A percentile compares a stretch with the other conserved stretches of the same genome.
Conservation (phyloP, 2,888 invertebrate species). For the Bombylius major region DNA sequence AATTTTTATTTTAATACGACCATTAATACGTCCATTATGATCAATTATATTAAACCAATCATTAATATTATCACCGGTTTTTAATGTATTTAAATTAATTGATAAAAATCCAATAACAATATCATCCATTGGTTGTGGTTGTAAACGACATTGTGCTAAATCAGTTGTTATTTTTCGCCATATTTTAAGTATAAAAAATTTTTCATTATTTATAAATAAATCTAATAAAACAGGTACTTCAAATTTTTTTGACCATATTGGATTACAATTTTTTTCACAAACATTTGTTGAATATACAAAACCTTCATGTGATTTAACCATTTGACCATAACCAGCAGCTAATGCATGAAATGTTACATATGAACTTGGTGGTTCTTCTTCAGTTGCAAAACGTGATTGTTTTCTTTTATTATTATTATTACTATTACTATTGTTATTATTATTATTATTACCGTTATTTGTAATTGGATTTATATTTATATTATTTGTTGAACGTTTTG, state of each 20-base stretch:
- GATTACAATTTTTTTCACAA: conserved; percentile 39
- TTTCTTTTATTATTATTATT: conserved; percentile 19
- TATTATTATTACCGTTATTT: too few species aligned
- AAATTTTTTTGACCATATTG: conserved; percentile 43
- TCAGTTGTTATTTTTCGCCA: conserved; percentile 44
- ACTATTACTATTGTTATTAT: not conserved
- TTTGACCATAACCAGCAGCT: conserved; percentile 20
- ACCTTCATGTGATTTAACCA: conserved; percentile 32
- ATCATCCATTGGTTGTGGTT: conserved; percentile 43
- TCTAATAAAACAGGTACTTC: conserved; percentile 39
- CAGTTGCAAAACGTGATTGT: conserved; percentile 22
- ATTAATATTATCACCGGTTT: conserved; percentile 40
- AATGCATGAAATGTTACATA: conserved; percentile 47
- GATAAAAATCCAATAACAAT: conserved; percentile 47
- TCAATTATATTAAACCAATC: conserved; percentile 56
- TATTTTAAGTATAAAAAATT: conserved; percentile 46
- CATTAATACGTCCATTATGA: conserved; percentile 43
- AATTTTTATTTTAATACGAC: conserved; percentile 47
- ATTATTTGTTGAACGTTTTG: conserved; percentile 17
- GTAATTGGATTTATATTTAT: conserved; percentile 3
- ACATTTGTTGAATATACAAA: conserved; percentile 40
- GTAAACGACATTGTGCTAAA: conserved; percentile 22
- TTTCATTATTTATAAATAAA: conserved; percentile 41
- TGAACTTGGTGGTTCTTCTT: conserved; percentile 42
- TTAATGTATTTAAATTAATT: conserved; percentile 43